These are phyloP conservation scores for Eupithecia dodoneata DNA, from an alignment of 2,888 invertebrate genomes.

Conservation along the genomic window DNA sequence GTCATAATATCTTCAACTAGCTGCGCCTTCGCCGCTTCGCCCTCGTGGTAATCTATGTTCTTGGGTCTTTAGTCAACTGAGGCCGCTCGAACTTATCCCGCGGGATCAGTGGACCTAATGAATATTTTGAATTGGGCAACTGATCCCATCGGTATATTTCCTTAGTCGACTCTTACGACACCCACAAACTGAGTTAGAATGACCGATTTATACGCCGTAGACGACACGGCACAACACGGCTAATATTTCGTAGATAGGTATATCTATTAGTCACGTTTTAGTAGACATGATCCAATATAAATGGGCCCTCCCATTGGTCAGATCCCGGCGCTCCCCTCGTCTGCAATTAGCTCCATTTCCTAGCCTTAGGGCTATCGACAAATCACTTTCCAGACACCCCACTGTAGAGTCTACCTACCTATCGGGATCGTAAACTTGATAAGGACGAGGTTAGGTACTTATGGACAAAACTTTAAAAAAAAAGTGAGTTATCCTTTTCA, in stretches of 20 bases:
- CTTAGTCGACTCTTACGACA: too few species aligned
- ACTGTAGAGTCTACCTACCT: slow-evolving; percentile 20
- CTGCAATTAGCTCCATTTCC: slow-evolving; percentile 76
- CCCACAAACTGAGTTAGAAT: not conserved
- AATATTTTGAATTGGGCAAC: too few species aligned
- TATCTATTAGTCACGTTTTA: slow-evolving; percentile 33
- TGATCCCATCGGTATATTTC: too few species aligned
- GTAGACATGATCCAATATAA: slow-evolving; percentile 60
- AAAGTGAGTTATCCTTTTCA: too few species aligned
- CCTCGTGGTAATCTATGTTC: too few species aligned
- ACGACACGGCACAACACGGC: not conserved
- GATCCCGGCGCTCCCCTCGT: slow-evolving; percentile 69
- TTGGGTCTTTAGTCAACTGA: too few species aligned
- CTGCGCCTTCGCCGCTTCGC: too few species aligned
- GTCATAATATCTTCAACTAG: too few species aligned
- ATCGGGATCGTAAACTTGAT: slow-evolving; percentile 11
- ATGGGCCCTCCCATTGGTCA: slow-evolving; percentile 73
- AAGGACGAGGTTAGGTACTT: not conserved
- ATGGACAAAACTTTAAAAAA: not conserved
- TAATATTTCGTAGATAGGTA: slow-evolving; percentile 17
- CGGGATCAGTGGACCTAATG: too few species aligned
- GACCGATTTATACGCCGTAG: not conserved
- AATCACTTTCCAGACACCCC: slow-evolving; percentile 71
- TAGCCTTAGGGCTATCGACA: slow-evolving; percentile 70
- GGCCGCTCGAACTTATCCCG: too few species aligned